phyloP scores from a whole-genome alignment of 2,888 invertebrate genomes.

The Nymphalis urticae region DNA sequence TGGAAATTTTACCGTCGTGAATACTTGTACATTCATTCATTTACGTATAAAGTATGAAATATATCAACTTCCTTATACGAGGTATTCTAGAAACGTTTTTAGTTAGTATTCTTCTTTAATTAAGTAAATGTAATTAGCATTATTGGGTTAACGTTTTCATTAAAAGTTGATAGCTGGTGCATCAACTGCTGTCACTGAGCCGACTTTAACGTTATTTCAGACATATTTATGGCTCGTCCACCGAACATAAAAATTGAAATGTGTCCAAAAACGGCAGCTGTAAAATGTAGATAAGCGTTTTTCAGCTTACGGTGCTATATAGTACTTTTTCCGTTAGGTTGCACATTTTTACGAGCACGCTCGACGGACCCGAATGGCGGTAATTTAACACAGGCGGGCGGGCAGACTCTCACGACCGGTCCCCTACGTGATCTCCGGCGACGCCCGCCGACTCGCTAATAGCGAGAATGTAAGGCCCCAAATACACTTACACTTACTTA shows the following conservation, averaged over 20 bases:
- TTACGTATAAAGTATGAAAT: background rate
- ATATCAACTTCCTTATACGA: background rate
- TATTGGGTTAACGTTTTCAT: background rate
- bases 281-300: slow-evolving; percentile 36
- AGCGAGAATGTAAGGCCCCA: slow-evolving; percentile 34
- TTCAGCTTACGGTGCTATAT: slow-evolving; percentile 30
- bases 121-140: background rate
- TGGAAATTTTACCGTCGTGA: slow-evolving; percentile 15
- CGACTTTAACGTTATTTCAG: background rate
- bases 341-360: slow-evolving; percentile 67
- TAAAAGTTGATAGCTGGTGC: background rate
- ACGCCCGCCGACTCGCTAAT: slow-evolving; percentile 65
- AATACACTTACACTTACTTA: slow-evolving; percentile 41
- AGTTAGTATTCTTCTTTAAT: background rate
- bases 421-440: slow-evolving; percentile 72
- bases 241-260: slow-evolving; percentile 32
- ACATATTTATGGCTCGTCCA: slow-evolving; percentile 22
- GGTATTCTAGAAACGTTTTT: background rate
- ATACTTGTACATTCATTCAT: slow-evolving; percentile 23
- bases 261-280: slow-evolving; percentile 34
- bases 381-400: slow-evolving; percentile 53
- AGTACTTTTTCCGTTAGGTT: slow-evolving; percentile 67
- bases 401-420: slow-evolving; percentile 55
- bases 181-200: background rate
- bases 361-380: slow-evolving; percentile 39